These are phyloP conservation scores for Choreutis nemorana DNA, from an alignment of 2,888 invertebrate genomes.

Conservation along the genomic window DNA sequence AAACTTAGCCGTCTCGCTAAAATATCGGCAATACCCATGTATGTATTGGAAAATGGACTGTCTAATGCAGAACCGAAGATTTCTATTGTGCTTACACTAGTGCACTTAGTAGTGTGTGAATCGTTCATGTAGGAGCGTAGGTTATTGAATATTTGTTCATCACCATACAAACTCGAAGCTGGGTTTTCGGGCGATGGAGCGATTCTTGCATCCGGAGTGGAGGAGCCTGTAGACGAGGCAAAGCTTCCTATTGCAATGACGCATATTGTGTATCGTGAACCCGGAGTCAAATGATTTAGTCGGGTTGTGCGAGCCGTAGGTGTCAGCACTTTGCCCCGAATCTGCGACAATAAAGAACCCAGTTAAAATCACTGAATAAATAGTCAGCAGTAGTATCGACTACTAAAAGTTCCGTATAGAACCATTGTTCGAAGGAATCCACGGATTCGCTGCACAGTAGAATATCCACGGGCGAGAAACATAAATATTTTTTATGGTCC, in stretches of 20 bases:
- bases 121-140: slow-evolving; percentile 62
- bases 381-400: neutral
- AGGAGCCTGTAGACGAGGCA: slow-evolving; percentile 45
- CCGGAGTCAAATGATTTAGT: slow-evolving; percentile 78
- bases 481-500: slow-evolving; percentile 65
- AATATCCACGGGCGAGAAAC: slow-evolving; percentile 49
- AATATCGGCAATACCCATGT: slow-evolving; percentile 76
- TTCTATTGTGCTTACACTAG: slow-evolving; percentile 78
- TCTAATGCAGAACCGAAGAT: slow-evolving; percentile 71
- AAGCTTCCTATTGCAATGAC: slow-evolving; percentile 84
- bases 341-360: slow-evolving; percentile 47
- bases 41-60: slow-evolving; percentile 68
- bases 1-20: slow-evolving; percentile 83
- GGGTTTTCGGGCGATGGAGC: slow-evolving; percentile 43
- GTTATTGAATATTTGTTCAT: slow-evolving; percentile 64
- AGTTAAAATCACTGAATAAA: neutral
- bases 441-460: slow-evolving; percentile 42
- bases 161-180: slow-evolving; percentile 58
- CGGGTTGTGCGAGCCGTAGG: slow-evolving; percentile 76
- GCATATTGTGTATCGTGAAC: slow-evolving; percentile 85
- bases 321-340: slow-evolving; percentile 79
- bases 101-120: slow-evolving; percentile 78
- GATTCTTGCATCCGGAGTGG: slow-evolving; percentile 59
- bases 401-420: slow-evolving; percentile 22
- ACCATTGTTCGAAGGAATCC: slow-evolving; percentile 42